These are phyloP conservation scores for Oligia fasciuncula DNA, from an alignment of 2,888 invertebrate genomes.

Conservation along the genomic window DNA sequence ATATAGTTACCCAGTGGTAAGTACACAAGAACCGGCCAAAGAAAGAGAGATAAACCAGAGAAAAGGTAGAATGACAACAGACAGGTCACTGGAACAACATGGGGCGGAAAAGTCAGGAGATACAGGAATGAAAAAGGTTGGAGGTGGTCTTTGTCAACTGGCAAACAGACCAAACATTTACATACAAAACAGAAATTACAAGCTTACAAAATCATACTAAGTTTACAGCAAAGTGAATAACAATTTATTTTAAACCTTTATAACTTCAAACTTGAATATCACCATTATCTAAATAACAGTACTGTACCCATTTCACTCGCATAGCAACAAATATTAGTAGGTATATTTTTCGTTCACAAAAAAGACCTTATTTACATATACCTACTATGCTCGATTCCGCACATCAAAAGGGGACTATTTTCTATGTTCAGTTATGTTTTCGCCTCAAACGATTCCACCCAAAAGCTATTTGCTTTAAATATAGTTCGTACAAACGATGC, in stretches of 20 bases:
- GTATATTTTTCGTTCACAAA: conserved; percentile 21
- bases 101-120: not conserved
- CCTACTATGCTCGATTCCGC: conserved; percentile 39
- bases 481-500: conserved; percentile 58
- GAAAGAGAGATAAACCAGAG: not conserved
- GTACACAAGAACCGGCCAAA: not conserved
- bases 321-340: not conserved
- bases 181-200: too few relatives aligned
- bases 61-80: not conserved
- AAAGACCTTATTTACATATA: conserved; percentile 36
- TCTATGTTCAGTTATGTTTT: conserved; percentile 53
- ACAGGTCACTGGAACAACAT: not conserved
- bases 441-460: conserved; percentile 51
- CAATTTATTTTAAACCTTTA: not conserved
- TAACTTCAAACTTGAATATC: too few relatives aligned
- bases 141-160: not conserved
- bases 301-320: not conserved
- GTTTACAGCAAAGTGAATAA: not conserved
- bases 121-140: not conserved
- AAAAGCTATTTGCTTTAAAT: conserved; percentile 68
- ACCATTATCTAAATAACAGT: not conserved
- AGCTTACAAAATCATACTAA: not conserved
- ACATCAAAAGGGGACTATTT: conserved; percentile 60
- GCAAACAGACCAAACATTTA: not conserved
- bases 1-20: too few relatives aligned